Percentiles rank a stretch among this genome's conserved stretches.
phyloP scores from a whole-genome alignment of 2,888 invertebrate species.

The Eupithecia dodoneata region DNA sequence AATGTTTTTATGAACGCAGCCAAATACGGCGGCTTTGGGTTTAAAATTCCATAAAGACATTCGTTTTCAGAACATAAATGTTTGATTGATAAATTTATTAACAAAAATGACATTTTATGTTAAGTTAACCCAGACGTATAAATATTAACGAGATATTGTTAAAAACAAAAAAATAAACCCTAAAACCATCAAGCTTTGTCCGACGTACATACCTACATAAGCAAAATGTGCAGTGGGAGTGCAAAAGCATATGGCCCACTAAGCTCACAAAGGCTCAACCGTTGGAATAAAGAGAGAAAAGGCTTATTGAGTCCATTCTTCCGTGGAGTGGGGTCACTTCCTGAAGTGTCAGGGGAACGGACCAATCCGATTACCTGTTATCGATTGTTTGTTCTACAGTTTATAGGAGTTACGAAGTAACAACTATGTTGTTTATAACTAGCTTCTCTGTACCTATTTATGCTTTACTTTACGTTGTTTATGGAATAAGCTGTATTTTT shows the following conservation, averaged over 20 bases:
- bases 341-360: conserved; percentile 64
- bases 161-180: background rate
- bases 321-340: conserved; percentile 73
- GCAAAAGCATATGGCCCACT: conserved; percentile 20
- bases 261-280: conserved; percentile 18
- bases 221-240: background rate
- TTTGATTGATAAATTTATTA: no score
- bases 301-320: conserved; percentile 68
- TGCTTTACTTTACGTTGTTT: background rate
- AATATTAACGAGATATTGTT: background rate
- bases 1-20: background rate
- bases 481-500: background rate
- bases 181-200: background rate
- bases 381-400: conserved; percentile 63
- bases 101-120: background rate
- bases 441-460: background rate
- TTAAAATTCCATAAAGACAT: background rate
- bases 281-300: conserved; percentile 54
- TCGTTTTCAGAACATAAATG: no score
- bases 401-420: conserved; percentile 18
- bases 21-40: no score
- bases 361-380: conserved; percentile 69
- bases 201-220: no score
- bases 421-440: conserved; percentile 10
- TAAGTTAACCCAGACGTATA: background rate